Base-by-base conservation (phyloP, 2,113 vertebrate genomes). In the Semnopithecus entellus region DNA sequence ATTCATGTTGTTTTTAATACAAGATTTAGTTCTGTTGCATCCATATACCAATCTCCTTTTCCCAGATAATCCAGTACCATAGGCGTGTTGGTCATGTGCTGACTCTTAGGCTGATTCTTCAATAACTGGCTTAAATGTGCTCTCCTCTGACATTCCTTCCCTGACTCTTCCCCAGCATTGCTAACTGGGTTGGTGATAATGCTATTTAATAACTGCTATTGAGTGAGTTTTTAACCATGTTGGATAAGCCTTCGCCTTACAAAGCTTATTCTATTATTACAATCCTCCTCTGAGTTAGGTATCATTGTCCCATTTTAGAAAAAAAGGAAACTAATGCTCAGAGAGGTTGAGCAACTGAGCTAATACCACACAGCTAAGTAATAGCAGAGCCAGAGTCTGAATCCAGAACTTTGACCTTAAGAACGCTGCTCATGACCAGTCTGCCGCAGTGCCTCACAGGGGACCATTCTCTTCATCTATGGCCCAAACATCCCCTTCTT, bases 371-470 rank as follows among this genome's bases (percentile, higher is more conserved):
- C 50, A 95, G 80, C 40, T 43, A 17, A n/a, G 11, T 3, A 30
- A 70, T 0, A 35, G 16, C 61, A 45, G 52, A 79, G n/a, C 9
- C 30, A 25, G 38, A 32, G 43, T n/a, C 0, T n/a, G 94, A 87
- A 57, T 6, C 20, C 85, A 14, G 75, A 52, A 57, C 59, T 64
- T 23, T 18, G 80, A 73, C 23, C 48, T 30, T 57, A 38, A 13
- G 70, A 20, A 25, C 45, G 1, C 6, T 8, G 45, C 32, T 20
- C 30, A 5, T 3, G 40, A 23, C 55, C 1, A 0, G 18, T 64
- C 9, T 45, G 6, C 38, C 6, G 0, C 22, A 0, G 22, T 13
- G 76, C 22, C 83, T 78, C 8, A 3, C 0, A 27, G 20, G 25
- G 4, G 35, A 12, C 9, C 16, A 8, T 64, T 32, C 23, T 45